A percentile compares a stretch with the other conserved stretches of the same genome.
Evolutionary conservation across 2,888 invertebrate genomes (phyloP).

Genomic region (Harpalus rubripes): DNA sequence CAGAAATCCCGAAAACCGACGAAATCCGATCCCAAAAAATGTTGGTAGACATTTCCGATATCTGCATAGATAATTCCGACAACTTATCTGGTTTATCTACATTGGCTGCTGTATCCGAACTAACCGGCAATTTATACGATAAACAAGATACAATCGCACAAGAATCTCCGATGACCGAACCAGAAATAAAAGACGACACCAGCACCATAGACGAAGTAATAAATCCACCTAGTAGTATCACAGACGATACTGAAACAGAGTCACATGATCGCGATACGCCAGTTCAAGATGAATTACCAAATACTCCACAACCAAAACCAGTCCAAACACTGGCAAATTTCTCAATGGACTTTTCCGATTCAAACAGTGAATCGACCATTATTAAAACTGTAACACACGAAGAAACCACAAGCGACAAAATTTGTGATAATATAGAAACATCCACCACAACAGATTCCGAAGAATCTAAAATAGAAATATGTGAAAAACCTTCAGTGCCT

Average conservation of each 20-base stretch:
- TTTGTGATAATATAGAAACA: conserved; percentile 29
- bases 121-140: conserved; percentile 67
- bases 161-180: conserved; percentile 54
- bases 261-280: conserved; percentile 77
- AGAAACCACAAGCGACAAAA: conserved; percentile 29
- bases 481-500: background rate
- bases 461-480: conserved; percentile 52
- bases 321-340: conserved; percentile 73
- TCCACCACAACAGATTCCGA: conserved; percentile 23
- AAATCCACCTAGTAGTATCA: conserved; percentile 11
- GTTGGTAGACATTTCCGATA: conserved; percentile 68
- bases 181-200: conserved; percentile 61
- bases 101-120: conserved; percentile 69
- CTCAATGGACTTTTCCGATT: conserved; percentile 75
- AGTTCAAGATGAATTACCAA: conserved; percentile 79
- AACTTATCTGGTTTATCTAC: conserved; percentile 68
- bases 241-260: conserved; percentile 72
- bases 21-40: conserved; percentile 69
- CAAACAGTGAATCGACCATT: conserved; percentile 68
- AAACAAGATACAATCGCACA: conserved; percentile 60
- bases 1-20: conserved; percentile 65
- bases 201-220: conserved; percentile 70
- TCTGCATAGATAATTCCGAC: conserved; percentile 62
- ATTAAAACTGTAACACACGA: conserved; percentile 51
- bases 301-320: conserved; percentile 76